Conservation (phyloP, 2,113 vertebrate species). For the Panthera uncia region DNA sequence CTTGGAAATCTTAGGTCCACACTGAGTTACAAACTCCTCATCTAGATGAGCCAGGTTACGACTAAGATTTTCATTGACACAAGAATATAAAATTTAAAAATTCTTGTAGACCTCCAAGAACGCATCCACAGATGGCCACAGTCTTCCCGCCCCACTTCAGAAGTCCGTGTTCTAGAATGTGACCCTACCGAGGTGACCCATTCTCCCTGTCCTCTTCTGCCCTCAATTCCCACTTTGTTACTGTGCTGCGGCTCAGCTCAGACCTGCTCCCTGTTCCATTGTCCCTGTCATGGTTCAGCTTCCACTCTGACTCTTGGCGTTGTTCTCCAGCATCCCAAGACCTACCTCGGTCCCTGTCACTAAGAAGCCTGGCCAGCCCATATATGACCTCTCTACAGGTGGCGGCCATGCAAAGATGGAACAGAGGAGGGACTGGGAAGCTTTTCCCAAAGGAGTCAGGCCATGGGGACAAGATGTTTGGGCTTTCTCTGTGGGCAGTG, state of each 20-base stretch:
- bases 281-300: background rate
- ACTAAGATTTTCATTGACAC: background rate
- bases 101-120: background rate
- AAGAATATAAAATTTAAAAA: background rate
- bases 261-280: background rate
- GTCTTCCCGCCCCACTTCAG: background rate
- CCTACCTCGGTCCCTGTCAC: background rate
- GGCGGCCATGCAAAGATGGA: background rate
- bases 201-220: background rate
- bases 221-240: background rate
- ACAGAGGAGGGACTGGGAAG: background rate
- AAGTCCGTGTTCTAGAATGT: background rate
- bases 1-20: background rate
- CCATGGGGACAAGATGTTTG: fast-evolving
- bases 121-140: background rate
- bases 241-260: fast-evolving
- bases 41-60: fast-evolving
- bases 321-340: background rate
- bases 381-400: background rate
- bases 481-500: background rate
- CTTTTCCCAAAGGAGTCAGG: background rate
- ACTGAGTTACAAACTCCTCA: background rate
- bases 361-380: background rate
- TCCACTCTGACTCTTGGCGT: background rate
- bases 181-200: background rate